phyloP scores from a whole-genome alignment of 2,797 vertebrate genomes.

The Amblyraja radiata region DNA sequence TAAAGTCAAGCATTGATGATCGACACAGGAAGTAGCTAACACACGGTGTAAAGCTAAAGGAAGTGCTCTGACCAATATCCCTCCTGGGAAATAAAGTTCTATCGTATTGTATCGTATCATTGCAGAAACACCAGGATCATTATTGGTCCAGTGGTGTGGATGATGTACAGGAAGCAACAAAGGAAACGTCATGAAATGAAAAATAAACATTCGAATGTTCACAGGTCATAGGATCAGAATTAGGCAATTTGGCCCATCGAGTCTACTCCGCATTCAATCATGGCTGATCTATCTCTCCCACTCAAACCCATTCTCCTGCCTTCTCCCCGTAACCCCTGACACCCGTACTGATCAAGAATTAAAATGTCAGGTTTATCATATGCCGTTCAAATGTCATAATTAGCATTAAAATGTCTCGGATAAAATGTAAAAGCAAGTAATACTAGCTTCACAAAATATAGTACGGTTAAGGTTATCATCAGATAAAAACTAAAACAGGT shows the following conservation, averaged over 20 bases:
- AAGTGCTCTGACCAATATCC: background rate
- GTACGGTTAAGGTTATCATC: background rate
- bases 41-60: background rate
- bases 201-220: background rate
- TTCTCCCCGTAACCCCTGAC: too few species aligned
- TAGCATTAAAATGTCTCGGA: background rate
- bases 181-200: background rate
- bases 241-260: too few species aligned
- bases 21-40: background rate
- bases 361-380: too few species aligned
- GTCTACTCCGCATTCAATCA: too few species aligned
- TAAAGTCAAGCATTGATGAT: background rate
- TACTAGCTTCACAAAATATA: background rate
- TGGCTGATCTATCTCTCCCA: too few species aligned
- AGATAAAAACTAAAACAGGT: too few species aligned
- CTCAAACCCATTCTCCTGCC: too few species aligned
- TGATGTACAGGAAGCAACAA: background rate
- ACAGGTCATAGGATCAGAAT: too few species aligned
- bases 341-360: too few species aligned
- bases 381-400: too few species aligned
- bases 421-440: background rate
- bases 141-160: background rate
- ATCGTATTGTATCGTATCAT: too few species aligned
- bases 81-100: too few species aligned
- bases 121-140: background rate